phyloP scores from a whole-genome alignment of 2,888 invertebrate species.

The Isotomurus palustris region DNA sequence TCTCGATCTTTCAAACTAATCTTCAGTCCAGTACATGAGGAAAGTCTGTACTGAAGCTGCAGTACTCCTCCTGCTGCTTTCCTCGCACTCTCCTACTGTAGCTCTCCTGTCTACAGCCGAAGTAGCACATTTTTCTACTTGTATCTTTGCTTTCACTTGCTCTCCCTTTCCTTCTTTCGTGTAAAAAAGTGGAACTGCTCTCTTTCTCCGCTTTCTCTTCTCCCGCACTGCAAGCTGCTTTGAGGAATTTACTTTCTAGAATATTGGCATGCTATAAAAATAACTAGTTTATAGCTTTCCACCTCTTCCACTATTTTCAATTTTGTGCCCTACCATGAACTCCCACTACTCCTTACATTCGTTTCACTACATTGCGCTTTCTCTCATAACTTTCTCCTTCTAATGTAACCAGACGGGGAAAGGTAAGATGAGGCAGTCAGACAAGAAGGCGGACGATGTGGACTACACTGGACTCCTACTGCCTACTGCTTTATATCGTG shows the following conservation, averaged over 20 bases:
- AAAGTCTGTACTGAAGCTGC: too few species aligned
- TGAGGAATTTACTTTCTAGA: slow-evolving; percentile 10
- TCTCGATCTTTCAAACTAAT: slow-evolving; percentile 4
- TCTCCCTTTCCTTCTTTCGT: background rate
- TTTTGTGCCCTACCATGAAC: background rate
- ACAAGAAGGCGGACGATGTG: too few species aligned
- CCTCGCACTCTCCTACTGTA: background rate
- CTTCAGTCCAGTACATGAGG: background rate
- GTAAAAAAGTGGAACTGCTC: too few species aligned
- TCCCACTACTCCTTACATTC: background rate
- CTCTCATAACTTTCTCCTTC: background rate
- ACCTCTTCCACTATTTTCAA: slow-evolving; percentile 1
- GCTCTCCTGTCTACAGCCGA: too few species aligned
- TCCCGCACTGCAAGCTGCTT: background rate
- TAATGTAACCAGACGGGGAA: too few species aligned
- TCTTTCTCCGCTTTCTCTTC: too few species aligned
- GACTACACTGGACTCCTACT: too few species aligned
- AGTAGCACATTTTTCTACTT: too few species aligned
- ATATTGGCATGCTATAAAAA: slow-evolving; percentile 16
- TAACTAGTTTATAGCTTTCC: slow-evolving; percentile 11
- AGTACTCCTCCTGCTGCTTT: background rate
- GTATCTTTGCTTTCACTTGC: background rate
- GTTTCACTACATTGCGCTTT: slow-evolving; percentile 7
- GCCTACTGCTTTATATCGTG: background rate
- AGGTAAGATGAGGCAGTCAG: too few species aligned